Percentiles rank a stretch among this genome's conserved stretches.
Conservation (phyloP, 2,797 vertebrate species). For the Etheostoma perlongum region DNA sequence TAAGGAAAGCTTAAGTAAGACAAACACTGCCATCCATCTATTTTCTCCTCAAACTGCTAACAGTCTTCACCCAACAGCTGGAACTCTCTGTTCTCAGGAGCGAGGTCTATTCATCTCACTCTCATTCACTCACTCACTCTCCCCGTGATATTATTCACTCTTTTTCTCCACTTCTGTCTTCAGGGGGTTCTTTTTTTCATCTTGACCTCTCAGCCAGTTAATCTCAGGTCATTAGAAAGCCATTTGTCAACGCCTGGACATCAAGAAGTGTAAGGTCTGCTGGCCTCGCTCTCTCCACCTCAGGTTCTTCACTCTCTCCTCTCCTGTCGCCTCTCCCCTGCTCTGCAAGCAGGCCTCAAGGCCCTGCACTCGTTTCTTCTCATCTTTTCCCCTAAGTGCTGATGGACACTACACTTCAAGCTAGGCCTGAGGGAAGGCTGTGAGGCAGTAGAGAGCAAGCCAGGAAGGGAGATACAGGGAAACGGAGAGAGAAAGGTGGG, state of each 20-base stretch:
- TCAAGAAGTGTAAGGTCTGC: constrained; percentile 38
- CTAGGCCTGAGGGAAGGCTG: constrained; percentile 70
- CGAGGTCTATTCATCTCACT: constrained; percentile 61
- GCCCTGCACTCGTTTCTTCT: constrained; percentile 51
- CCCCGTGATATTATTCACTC: constrained; percentile 27
- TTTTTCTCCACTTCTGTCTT: constrained; percentile 34
- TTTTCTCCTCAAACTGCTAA: constrained; percentile 24
- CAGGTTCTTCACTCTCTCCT: constrained; percentile 17
- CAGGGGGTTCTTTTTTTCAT: constrained; percentile 43
- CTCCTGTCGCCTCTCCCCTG: constrained; percentile 15
- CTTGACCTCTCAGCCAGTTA: constrained; percentile 74
- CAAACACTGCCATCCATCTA: constrained; percentile 38
- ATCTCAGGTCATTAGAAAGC: constrained; percentile 78
- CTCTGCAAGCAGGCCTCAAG: constrained; percentile 59
- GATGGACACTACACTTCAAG: constrained; percentile 74
- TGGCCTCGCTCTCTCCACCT: constrained; percentile 52
- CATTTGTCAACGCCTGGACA: constrained; percentile 74
- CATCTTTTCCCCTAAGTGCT: constrained; percentile 74
- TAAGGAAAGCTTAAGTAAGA: constrained; percentile 21
- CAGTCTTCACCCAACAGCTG: constrained; percentile 43
- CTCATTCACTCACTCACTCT: constrained; percentile 42
- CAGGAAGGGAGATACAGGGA: not conserved
- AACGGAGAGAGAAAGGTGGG: not conserved
- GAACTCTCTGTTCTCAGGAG: constrained; percentile 33
- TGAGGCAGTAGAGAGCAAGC: constrained; percentile 51